A percentile compares a stretch with the other conserved stretches of the same genome.
Conservation (phyloP, 2,797 vertebrate genomes). For the Eulemur coronatus region DNA sequence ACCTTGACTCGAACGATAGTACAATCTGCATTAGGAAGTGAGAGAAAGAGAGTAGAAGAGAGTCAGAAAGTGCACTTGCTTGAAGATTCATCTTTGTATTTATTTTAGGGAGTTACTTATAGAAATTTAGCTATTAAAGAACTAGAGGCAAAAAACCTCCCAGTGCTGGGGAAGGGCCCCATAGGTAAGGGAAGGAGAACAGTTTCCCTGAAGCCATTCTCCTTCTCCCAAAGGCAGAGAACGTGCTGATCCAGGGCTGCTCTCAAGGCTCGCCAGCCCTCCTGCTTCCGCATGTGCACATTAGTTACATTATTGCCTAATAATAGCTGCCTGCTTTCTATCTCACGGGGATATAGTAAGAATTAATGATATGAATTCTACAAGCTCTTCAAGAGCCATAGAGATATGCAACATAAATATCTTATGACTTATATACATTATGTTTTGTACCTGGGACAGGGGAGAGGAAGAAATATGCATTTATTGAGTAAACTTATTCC, state of each 20-base stretch:
- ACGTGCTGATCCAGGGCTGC: not conserved
- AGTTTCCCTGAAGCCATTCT: not conserved
- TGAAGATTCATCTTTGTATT: not conserved
- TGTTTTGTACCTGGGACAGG: not conserved
- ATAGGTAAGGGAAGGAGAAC: not conserved
- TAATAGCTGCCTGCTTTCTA: not conserved
- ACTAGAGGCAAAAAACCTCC: not conserved
- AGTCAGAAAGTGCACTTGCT: not conserved
- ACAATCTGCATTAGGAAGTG: not conserved
- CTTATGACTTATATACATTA: constrained; percentile 47
- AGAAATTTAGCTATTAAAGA: not conserved
- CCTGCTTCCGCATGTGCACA: not conserved
- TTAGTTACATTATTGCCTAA: not conserved
- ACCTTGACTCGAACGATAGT: not conserved
- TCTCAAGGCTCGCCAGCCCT: not conserved
- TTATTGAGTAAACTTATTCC: not conserved
- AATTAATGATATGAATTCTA: constrained; percentile 63
- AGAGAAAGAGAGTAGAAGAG: not conserved
- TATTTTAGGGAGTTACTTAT: not conserved
- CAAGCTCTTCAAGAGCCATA: constrained; percentile 3
- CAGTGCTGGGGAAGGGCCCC: not conserved
- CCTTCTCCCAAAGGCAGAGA: not conserved
- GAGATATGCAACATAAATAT: constrained; percentile 59
- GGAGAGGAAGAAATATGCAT: not conserved
- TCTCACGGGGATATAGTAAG: constrained; percentile 6